These are phyloP conservation scores for Lypha dubia DNA, from an alignment of 2,888 invertebrate species.

Conservation along the genomic window DNA sequence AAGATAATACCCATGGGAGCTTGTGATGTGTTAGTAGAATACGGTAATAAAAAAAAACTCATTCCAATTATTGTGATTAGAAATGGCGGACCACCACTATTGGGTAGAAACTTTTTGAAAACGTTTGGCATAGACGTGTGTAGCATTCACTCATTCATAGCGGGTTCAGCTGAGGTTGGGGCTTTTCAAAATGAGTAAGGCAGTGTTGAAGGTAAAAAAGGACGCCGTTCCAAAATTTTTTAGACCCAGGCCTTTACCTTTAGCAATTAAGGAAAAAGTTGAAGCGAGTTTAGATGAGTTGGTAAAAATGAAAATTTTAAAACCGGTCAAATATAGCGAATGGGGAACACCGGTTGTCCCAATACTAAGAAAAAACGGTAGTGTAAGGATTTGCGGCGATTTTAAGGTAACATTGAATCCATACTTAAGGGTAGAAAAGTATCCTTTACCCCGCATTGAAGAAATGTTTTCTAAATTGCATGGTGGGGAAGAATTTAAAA, in stretches of 20 bases:
- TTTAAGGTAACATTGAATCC: too few relatives aligned
- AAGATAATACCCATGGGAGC: constrained; percentile 50
- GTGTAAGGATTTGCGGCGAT: background rate
- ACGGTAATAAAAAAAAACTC: background rate
- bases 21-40: constrained; percentile 44
- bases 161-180: background rate
- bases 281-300: background rate
- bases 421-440: too few relatives aligned
- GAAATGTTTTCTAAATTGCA: background rate
- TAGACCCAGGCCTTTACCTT: too few relatives aligned
- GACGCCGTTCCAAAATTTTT: constrained; percentile 29
- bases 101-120: too few relatives aligned
- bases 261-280: constrained; percentile 23
- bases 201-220: background rate
- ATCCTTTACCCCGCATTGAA: too few relatives aligned
- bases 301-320: background rate
- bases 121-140: background rate
- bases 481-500: constrained; percentile 55
- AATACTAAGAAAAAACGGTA: background rate
- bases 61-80: background rate
- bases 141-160: background rate
- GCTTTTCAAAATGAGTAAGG: background rate
- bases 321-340: background rate
- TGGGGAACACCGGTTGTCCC: background rate
- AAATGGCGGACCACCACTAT: background rate